Evolutionary conservation across 2,113 vertebrate species (phyloP).

Genomic region (Daboia siamensis): DNA sequence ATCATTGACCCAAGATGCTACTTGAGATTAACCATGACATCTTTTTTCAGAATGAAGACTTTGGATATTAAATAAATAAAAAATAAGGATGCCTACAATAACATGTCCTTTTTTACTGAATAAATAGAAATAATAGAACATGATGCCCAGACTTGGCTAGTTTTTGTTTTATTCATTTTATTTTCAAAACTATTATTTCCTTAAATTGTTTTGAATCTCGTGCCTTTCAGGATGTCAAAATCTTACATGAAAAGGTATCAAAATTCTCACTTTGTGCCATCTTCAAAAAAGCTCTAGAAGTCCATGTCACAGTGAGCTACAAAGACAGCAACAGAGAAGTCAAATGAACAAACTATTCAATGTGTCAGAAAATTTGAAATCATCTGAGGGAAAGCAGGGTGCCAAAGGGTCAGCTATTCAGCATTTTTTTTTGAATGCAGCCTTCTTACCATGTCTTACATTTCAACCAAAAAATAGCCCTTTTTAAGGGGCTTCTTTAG

Average conservation of each 20-base stretch:
- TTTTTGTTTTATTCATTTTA: not conserved
- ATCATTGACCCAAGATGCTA: not conserved
- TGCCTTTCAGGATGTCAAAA: not conserved
- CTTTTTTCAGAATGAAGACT: not conserved
- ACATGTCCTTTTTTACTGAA: not conserved
- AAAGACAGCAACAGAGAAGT: not conserved
- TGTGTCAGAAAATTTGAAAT: not conserved
- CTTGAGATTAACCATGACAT: not conserved
- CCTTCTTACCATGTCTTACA: not conserved
- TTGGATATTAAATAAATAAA: not conserved
- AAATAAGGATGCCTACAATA: not conserved
- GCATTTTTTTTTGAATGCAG: fast-evolving
- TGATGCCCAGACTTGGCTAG: not conserved
- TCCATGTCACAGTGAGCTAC: not conserved
- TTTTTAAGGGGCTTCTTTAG: not conserved
- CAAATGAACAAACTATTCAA: not conserved
- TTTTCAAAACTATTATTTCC: not conserved
- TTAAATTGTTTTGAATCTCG: not conserved
- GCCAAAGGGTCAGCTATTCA: conserved; percentile 21
- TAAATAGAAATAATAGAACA: not conserved
- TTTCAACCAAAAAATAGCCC: conserved; percentile 7
- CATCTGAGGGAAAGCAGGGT: not conserved
- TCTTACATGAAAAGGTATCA: not conserved
- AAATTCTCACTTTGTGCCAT: not conserved
- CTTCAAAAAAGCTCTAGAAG: fast-evolving